Evolutionary conservation across 2,888 invertebrate species (phyloP).

Genomic region (Phengaris alcon): DNA sequence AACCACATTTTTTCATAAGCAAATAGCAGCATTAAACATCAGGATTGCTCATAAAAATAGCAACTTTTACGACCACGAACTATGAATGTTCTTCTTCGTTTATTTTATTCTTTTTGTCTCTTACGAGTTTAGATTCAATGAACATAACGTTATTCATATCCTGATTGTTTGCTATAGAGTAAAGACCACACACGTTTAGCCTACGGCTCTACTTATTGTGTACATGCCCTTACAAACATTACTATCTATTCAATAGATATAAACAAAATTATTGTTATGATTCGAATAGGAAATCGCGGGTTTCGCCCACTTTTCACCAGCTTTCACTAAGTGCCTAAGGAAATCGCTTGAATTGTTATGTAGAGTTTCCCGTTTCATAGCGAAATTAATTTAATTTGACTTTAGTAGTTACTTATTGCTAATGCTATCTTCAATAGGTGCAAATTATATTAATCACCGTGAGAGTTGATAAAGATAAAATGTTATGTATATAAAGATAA

Average conservation of each 20-base stretch:
- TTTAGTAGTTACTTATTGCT: background rate
- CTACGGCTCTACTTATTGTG: constrained; percentile 3
- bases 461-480: too few relatives aligned
- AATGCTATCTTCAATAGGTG: background rate
- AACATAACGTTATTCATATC: constrained; percentile 6
- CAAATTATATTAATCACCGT: too few relatives aligned
- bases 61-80: too few relatives aligned
- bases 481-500: too few relatives aligned
- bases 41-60: too few relatives aligned
- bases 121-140: background rate
- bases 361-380: background rate
- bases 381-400: too few relatives aligned
- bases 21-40: too few relatives aligned
- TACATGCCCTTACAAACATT: background rate
- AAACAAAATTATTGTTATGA: background rate
- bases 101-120: background rate
- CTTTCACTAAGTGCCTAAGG: constrained; percentile 22
- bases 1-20: too few relatives aligned
- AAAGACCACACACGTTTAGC: constrained; percentile 14
- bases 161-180: background rate
- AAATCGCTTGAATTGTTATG: background rate
- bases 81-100: too few relatives aligned
- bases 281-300: background rate
- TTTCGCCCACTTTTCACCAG: background rate
- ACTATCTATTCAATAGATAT: constrained; percentile 7